Conservation (phyloP, 2,113 vertebrate genomes). For the Epinephelus fuscoguttatus region DNA sequence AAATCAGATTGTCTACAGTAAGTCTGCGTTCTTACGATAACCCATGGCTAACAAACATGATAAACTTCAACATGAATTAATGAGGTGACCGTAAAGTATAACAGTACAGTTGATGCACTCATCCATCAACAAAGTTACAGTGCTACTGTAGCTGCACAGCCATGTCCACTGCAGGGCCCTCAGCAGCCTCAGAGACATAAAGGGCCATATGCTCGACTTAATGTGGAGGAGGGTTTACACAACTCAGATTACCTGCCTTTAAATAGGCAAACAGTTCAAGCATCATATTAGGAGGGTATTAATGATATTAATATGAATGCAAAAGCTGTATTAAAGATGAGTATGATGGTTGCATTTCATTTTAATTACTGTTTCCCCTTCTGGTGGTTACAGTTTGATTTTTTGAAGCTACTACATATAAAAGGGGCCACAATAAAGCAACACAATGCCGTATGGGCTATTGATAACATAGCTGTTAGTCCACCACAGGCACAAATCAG, state of each 20-base stretch:
- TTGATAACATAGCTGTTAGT: slow-evolving; percentile 7
- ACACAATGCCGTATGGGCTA: not conserved
- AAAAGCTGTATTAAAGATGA: not conserved
- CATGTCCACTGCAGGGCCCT: slow-evolving; percentile 44
- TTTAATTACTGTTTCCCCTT: not conserved
- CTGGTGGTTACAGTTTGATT: not conserved
- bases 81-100: not conserved
- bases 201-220: slow-evolving; percentile 33
- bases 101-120: not conserved
- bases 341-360: not conserved
- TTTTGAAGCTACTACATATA: not conserved
- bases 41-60: not conserved
- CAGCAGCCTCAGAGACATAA: not conserved
- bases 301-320: no score
- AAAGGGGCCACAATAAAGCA: not conserved
- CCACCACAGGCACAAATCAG: slow-evolving; percentile 30
- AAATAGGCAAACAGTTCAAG: not conserved
- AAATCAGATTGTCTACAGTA: not conserved
- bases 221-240: slow-evolving; percentile 18
- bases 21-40: not conserved
- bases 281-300: not conserved
- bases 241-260: slow-evolving; percentile 3
- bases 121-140: slow-evolving; percentile 45
- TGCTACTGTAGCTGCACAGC: slow-evolving; percentile 11
- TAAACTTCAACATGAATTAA: slow-evolving; percentile 16